These are phyloP conservation scores for Bothrops jararaca DNA, from an alignment of 2,113 vertebrate genomes.

Conservation along the genomic window DNA sequence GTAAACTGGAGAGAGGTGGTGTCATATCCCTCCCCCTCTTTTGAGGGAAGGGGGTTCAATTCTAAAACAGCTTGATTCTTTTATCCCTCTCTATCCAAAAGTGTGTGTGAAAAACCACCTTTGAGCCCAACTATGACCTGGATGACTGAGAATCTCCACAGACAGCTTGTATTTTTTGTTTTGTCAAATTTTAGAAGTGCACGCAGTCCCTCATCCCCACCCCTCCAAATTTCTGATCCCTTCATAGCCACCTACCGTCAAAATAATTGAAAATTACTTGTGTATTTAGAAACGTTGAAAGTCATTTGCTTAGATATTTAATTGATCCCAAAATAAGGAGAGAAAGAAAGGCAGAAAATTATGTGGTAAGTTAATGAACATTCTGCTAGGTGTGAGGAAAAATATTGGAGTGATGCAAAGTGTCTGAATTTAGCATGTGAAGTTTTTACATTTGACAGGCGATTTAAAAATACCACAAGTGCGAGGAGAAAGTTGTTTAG, in stretches of 20 bases:
- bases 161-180: not conserved
- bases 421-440: not conserved
- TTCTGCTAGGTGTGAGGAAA: not conserved
- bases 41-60: too few species aligned
- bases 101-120: too few species aligned
- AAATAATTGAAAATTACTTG: not conserved
- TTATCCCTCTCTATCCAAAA: too few species aligned
- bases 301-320: not conserved
- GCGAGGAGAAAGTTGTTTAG: not conserved
- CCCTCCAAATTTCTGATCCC: not conserved
- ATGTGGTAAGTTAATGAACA: slow-evolving; percentile 19
- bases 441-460: not conserved
- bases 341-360: too few species aligned
- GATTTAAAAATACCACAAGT: not conserved
- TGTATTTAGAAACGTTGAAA: not conserved
- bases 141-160: too few species aligned
- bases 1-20: too few species aligned
- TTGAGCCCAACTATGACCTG: too few species aligned
- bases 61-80: too few species aligned
- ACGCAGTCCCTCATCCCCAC: too few species aligned
- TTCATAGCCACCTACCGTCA: not conserved
- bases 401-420: not conserved
- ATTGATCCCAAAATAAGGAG: not conserved
- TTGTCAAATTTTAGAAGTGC: not conserved
- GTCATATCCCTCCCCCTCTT: too few species aligned